These are phyloP conservation scores for Excalfactoria chinensis DNA, from an alignment of 2,113 vertebrate species.

Conservation along the genomic window DNA sequence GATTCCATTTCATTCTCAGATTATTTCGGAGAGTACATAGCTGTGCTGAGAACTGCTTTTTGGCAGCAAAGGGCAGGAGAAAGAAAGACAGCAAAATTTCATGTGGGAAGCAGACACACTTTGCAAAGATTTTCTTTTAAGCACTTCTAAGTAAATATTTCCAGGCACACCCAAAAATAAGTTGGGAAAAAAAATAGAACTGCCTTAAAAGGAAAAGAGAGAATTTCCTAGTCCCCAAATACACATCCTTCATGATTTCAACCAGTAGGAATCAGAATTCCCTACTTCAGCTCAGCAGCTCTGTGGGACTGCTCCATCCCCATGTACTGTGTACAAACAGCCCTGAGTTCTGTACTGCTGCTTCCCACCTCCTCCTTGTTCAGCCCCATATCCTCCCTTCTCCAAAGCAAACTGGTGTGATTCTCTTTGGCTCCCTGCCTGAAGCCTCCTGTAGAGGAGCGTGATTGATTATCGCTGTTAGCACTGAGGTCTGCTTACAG, in stretches of 20 bases:
- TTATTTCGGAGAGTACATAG: not conserved
- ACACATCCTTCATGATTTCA: not conserved
- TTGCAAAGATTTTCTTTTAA: not conserved
- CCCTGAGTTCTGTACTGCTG: accelerated
- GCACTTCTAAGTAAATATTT: not conserved
- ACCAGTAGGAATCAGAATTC: not conserved
- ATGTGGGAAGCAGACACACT: slow-evolving; percentile 1
- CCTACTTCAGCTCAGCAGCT: not conserved
- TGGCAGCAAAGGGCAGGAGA: not conserved
- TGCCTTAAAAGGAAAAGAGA: not conserved
- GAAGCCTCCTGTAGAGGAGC: not conserved
- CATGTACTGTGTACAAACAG: not conserved
- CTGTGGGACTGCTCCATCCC: not conserved
- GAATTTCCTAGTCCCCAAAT: not conserved
- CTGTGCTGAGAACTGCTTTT: not conserved
- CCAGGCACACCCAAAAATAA: not conserved
- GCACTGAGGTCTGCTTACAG: not conserved
- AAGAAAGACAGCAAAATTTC: not conserved
- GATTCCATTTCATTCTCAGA: not conserved
- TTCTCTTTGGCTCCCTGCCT: not conserved
- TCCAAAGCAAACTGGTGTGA: not conserved
- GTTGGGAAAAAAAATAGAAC: not conserved
- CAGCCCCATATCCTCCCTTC: too few species aligned
- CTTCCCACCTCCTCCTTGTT: not conserved
- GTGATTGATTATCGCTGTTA: not conserved